Evolutionary conservation across 2,888 invertebrate species (phyloP).

Genomic region (Mesorhabditis sp.): DNA sequence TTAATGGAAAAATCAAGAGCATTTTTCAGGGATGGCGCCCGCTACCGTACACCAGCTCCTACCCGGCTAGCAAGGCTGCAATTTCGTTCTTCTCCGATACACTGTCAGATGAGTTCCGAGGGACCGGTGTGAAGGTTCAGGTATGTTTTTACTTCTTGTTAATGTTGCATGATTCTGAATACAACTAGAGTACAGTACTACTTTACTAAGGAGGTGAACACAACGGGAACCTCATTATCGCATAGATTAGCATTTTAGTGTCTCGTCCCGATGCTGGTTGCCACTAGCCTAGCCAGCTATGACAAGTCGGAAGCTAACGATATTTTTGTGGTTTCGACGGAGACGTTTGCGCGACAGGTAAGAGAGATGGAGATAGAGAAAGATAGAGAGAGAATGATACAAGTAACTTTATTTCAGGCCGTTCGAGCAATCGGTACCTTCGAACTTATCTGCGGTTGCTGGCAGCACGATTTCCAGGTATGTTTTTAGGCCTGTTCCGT

Average conservation of each 20-base stretch:
- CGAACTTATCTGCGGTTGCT: slow-evolving; percentile 50
- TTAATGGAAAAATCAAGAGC: not conserved
- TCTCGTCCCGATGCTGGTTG: slow-evolving; percentile 52
- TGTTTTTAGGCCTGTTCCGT: not conserved
- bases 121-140: slow-evolving; percentile 48
- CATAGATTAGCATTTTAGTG: slow-evolving; percentile 34
- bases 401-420: slow-evolving; percentile 25
- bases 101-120: slow-evolving; percentile 48
- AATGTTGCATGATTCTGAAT: not conserved
- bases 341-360: slow-evolving; percentile 39
- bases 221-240: not conserved
- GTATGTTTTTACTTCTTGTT: slow-evolving; percentile 17
- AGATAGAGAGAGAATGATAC: too few species aligned
- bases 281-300: slow-evolving; percentile 56
- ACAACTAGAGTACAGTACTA: not conserved
- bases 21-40: slow-evolving; percentile 53
- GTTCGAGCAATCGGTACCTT: slow-evolving; percentile 48
- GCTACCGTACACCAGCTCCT: slow-evolving; percentile 53
- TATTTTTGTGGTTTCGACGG: slow-evolving; percentile 50
- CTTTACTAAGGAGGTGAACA: not conserved
- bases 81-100: slow-evolving; percentile 52
- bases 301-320: slow-evolving; percentile 51
- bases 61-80: slow-evolving; percentile 55
- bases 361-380: too few species aligned
- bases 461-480: slow-evolving; percentile 53